Conservation (phyloP, 2,888 invertebrate genomes). For the Andrena bucephala region DNA sequence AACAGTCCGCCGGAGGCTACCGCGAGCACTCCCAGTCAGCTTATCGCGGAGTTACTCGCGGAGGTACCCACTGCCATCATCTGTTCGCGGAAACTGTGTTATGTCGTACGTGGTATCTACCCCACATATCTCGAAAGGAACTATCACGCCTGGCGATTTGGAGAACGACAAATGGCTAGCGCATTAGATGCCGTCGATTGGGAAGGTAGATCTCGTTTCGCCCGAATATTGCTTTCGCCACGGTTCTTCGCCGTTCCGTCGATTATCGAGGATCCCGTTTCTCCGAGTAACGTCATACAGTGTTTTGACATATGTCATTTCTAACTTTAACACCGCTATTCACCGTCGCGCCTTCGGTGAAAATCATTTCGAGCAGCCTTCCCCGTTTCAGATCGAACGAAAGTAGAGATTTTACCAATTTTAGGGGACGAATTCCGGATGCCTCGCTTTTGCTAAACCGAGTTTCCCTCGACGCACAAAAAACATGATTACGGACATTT, state of each 20-base stretch:
- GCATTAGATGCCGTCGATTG: constrained; percentile 75
- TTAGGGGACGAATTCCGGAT: neutral
- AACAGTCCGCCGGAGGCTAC: neutral
- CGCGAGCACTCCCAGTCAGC: neutral
- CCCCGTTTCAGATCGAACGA: neutral
- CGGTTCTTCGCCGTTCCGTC: neutral
- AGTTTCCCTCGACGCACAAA: neutral
- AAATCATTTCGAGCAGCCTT: neutral
- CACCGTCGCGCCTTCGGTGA: neutral
- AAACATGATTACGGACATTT: neutral
- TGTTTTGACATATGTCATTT: constrained; percentile 58
- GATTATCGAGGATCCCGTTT: neutral
- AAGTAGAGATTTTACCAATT: neutral
- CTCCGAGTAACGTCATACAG: constrained; percentile 26
- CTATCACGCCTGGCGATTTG: constrained; percentile 37
- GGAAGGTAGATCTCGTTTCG: constrained; percentile 78
- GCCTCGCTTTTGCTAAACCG: neutral
- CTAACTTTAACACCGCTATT: neutral
- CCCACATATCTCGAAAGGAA: constrained; percentile 24
- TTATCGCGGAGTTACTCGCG: constrained; percentile 8
- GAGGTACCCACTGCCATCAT: constrained; percentile 48
- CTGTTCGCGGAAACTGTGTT: constrained; percentile 47
- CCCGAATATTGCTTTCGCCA: constrained; percentile 4
- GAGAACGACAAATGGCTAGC: constrained; percentile 76
- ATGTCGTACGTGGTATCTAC: constrained; percentile 39